A percentile compares a stretch with the other conserved stretches of the same genome.
These are phyloP conservation scores for Nipponacmea schrenckii DNA, from an alignment of 2,888 invertebrate genomes.

Conservation along the genomic window DNA sequence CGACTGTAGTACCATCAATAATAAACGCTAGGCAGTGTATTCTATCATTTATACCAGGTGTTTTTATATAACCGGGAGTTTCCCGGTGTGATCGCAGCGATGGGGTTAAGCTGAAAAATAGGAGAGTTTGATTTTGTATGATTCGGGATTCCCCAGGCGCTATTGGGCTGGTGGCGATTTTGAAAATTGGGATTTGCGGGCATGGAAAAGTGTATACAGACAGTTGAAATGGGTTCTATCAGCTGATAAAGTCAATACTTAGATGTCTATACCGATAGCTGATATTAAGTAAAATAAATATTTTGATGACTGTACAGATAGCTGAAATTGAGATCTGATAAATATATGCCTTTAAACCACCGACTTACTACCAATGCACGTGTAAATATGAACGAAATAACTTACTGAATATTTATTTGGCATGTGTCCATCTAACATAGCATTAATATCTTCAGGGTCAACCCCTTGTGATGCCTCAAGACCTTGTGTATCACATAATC, in stretches of 20 bases:
- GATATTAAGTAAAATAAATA: no score
- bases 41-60: conserved; percentile 36
- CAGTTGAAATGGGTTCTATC: no score
- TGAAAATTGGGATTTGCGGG: no score
- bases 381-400: background rate
- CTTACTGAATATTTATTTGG: conserved; percentile 24
- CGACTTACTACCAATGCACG: background rate
- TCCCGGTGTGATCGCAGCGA: conserved; percentile 30
- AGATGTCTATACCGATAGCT: no score
- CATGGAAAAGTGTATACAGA: no score
- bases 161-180: no score
- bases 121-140: no score
- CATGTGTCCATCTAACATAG: conserved; percentile 28
- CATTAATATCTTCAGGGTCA: conserved; percentile 21
- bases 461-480: conserved; percentile 23
- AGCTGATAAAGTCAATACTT: no score
- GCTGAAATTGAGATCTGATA: no score
- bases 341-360: no score
- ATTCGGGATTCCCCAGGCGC: no score
- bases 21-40: conserved; percentile 47
- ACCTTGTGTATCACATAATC: conserved; percentile 24
- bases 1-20: conserved; percentile 36
- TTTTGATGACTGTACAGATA: no score
- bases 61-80: conserved; percentile 31
- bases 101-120: conserved; percentile 32